Conservation (phyloP, 2,888 invertebrate genomes). For the Baronia brevicornis region DNA sequence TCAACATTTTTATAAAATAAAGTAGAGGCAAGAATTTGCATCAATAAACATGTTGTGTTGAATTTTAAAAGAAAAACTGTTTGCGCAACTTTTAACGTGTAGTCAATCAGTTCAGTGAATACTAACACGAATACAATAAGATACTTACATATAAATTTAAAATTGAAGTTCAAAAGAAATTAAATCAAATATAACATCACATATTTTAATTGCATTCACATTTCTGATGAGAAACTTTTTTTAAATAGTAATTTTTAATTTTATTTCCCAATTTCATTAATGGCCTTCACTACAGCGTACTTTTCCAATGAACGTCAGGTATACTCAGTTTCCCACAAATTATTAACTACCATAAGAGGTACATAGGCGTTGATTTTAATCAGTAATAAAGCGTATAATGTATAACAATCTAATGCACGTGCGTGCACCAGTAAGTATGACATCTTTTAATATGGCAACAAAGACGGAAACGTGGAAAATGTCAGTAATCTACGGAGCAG, state of each 20-base stretch:
- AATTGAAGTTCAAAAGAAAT: too few relatives aligned
- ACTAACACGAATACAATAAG: too few relatives aligned
- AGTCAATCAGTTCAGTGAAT: too few relatives aligned
- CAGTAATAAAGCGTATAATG: constrained; percentile 22
- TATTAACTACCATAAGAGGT: constrained; percentile 20
- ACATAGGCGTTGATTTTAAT: constrained; percentile 5
- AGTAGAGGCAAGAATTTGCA: too few relatives aligned
- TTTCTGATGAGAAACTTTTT: constrained; percentile 5
- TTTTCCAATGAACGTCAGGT: constrained; percentile 14
- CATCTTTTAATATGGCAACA: constrained; percentile 67
- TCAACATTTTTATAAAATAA: too few relatives aligned
- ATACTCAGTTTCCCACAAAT: constrained; percentile 11
- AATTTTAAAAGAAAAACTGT: too few relatives aligned
- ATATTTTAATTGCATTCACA: constrained; percentile 11
- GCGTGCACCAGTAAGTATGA: constrained; percentile 41
- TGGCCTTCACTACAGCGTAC: neutral
- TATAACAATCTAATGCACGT: constrained; percentile 44
- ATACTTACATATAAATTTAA: too few relatives aligned
- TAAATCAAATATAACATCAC: too few relatives aligned
- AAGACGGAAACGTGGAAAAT: constrained; percentile 72
- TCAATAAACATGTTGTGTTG: too few relatives aligned
- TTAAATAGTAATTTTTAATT: neutral
- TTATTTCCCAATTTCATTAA: too few relatives aligned
- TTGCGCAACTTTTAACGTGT: too few relatives aligned
- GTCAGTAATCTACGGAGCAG: constrained; percentile 62